These are phyloP conservation scores for Trinorchestia longiramus DNA, from an alignment of 1,140 invertebrate genomes.

Conservation along the genomic window DNA sequence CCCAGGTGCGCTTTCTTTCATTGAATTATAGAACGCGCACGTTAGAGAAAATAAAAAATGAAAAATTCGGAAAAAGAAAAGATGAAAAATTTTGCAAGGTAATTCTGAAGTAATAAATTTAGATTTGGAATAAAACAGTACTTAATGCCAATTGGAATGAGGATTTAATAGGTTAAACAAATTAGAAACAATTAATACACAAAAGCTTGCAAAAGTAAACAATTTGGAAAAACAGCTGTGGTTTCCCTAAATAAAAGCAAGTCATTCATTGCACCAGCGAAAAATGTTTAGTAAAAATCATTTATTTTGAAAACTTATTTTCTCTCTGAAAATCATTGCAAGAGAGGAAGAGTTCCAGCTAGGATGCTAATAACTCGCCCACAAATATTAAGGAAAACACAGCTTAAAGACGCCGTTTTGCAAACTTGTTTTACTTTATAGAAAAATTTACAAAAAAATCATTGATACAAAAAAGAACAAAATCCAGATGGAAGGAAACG, in stretches of 20 bases:
- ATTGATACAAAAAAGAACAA: background rate
- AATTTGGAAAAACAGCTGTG: background rate
- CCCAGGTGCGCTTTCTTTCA: background rate
- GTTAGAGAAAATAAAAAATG: background rate
- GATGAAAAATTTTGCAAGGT: background rate
- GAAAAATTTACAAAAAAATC: background rate
- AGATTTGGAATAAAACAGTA: background rate
- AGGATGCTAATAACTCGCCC: background rate
- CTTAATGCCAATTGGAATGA: background rate
- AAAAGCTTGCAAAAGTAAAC: background rate
- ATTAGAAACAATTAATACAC: background rate
- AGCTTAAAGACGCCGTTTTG: background rate
- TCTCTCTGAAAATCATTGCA: background rate
- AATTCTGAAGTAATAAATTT: background rate
- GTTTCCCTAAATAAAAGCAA: background rate
- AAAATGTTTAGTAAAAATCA: background rate
- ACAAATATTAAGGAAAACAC: background rate
- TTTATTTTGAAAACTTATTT: background rate
- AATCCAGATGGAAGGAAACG: background rate
- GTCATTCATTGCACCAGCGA: background rate
- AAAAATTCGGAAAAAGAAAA: background rate
- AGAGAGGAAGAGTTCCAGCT: background rate
- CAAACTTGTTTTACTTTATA: background rate
- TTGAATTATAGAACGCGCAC: background rate
- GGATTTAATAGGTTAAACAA: background rate